Conservation (phyloP, 1,140 invertebrate species). For the Parapsyche elsis region DNA sequence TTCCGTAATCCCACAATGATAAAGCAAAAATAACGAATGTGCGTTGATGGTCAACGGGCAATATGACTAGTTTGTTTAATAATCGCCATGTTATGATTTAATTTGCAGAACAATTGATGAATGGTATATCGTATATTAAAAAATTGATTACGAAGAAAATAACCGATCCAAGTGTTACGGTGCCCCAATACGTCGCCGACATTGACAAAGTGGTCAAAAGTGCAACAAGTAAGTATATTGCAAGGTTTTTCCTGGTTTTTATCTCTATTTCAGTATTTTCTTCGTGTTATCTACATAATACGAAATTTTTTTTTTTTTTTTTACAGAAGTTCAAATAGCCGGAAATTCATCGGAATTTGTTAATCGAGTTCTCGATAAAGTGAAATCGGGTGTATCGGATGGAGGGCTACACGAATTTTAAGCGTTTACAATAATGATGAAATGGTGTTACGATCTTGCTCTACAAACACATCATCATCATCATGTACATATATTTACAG, state of each 20-base stretch:
- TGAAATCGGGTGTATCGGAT: conserved; percentile 73
- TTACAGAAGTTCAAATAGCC: conserved; percentile 81
- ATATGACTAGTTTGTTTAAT: background rate
- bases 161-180: conserved; percentile 66
- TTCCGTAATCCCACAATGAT: no score
- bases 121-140: conserved; percentile 75
- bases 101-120: conserved; percentile 73
- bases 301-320: conserved; percentile 40
- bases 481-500: no score
- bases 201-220: conserved; percentile 75
- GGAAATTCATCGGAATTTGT: conserved; percentile 88
- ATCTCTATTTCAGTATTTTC: background rate
- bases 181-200: conserved; percentile 71
- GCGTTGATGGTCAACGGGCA: no score
- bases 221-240: conserved; percentile 71
- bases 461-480: no score
- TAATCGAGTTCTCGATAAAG: conserved; percentile 84
- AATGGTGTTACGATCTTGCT: background rate
- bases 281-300: background rate
- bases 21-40: no score
- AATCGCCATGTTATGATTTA: background rate
- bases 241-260: background rate
- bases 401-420: conserved; percentile 73
- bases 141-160: conserved; percentile 73
- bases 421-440: background rate